Base-by-base conservation (phyloP, 2,888 invertebrate species). In the Corbicula japonica region DNA sequence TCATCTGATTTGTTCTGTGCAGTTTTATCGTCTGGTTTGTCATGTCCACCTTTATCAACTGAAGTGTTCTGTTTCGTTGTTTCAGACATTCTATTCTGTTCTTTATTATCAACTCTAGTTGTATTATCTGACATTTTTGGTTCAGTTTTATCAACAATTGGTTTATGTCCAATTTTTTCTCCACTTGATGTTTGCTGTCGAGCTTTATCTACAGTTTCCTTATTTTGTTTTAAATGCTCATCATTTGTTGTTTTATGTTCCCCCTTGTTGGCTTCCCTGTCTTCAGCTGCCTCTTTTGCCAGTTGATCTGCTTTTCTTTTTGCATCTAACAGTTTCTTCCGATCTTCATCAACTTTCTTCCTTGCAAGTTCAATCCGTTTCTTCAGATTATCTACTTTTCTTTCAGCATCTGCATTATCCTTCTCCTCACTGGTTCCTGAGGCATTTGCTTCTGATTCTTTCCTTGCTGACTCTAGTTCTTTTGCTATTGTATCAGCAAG, bases 401-500 rank as follows among this genome's bases (percentile, higher is more conserved):
- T 58, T 21, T 73, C 56, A 34, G 28, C n/a, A 2, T 28, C 60
- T 30, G 32, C 70, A 1, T 50, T 46, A 6, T 30, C 48, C 28
- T 41, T 71, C 38, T 50, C 10, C 38, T 71, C n/a, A 50, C 28
- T 30, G 48, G 50, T 65, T 50, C 50, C 48, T 46, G 35, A n/a
- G n/a, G n/a, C n/a, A n/a, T n/a, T n/a, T n/a, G 30, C 50, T n/a
- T 66, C 66, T 50, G 38, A 50, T 15, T 56, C 52, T 48, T 58
- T 56, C 28, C 70, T 70, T 44, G 62, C 73, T 21, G 65, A 78
- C 10, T 35, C 56, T 28, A 79, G 70, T 32, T 48, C 60, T 12
- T 56, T 54, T 10, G 34, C 50, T 26, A 78, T 70, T 32, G 44
- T 35, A 32, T 74, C 79, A 46, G 69, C 74, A 30, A 79, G 28